Evolutionary conservation across 2,797 vertebrate genomes (phyloP).

Genomic region (Protosalanx chinensis): DNA sequence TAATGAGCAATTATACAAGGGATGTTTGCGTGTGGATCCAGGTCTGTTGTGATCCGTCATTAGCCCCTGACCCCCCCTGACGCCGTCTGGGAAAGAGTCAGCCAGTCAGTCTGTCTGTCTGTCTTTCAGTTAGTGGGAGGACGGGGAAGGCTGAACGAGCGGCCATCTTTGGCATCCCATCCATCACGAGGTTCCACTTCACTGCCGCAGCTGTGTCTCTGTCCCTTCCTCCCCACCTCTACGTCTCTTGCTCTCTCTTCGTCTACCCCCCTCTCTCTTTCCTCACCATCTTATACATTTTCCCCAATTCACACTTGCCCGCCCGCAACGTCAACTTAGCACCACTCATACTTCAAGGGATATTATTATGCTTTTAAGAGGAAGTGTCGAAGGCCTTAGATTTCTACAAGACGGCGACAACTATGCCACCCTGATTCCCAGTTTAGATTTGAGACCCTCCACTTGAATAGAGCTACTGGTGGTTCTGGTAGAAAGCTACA

Average conservation of each 20-base stretch:
- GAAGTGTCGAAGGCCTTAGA: no score
- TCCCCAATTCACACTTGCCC: constrained; percentile 26
- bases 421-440: no score
- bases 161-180: constrained; percentile 66
- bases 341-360: neutral
- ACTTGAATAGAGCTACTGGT: no score
- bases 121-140: constrained; percentile 62
- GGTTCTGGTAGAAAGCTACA: no score
- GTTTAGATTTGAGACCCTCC: no score
- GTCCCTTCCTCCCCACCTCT: constrained; percentile 6
- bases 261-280: neutral
- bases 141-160: constrained; percentile 43
- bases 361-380: neutral
- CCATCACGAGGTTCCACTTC: constrained; percentile 69
- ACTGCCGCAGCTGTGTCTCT: constrained; percentile 69
- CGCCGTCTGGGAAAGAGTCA: constrained; percentile 44
- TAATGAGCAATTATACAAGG: constrained; percentile 71
- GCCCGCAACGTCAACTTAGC: constrained; percentile 43
- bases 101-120: neutral
- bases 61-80: constrained; percentile 53
- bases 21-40: constrained; percentile 65
- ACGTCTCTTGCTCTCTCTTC: constrained; percentile 16
- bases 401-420: no score
- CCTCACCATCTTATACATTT: neutral
- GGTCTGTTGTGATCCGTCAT: constrained; percentile 61